Evolutionary conservation across 2,888 invertebrate genomes (phyloP).

Genomic region (Synanthedon myopaeformis): DNA sequence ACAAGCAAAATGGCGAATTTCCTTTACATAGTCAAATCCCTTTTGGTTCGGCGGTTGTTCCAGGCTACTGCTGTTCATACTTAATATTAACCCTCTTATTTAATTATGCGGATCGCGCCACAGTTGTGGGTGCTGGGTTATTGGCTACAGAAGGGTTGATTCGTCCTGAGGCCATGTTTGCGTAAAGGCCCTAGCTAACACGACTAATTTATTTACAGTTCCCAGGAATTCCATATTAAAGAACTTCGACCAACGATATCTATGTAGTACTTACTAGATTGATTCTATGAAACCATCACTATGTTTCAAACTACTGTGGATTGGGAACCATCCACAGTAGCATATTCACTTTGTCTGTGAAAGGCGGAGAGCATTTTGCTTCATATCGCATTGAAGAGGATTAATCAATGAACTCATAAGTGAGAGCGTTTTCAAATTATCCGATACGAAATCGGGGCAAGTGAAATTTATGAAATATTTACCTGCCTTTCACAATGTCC

Average conservation of each 20-base stretch:
- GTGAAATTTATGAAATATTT: no score
- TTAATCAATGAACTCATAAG: no score
- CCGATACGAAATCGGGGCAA: no score
- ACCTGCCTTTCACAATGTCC: no score
- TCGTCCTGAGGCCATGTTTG: slow-evolving; percentile 36
- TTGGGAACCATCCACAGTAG: no score
- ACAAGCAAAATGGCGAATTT: slow-evolving; percentile 27
- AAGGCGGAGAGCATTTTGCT: no score
- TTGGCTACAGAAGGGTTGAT: slow-evolving; percentile 33
- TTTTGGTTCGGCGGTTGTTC: slow-evolving; percentile 32
- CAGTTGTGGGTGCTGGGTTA: slow-evolving; percentile 18
- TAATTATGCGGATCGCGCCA: slow-evolving; percentile 58
- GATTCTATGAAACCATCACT: no score
- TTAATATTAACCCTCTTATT: slow-evolving; percentile 56
- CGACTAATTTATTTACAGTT: slow-evolving; percentile 47
- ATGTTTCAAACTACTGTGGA: no score
- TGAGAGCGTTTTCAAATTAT: no score
- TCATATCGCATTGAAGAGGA: no score
- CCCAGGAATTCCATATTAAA: slow-evolving; percentile 23
- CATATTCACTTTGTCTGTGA: no score
- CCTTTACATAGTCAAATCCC: slow-evolving; percentile 35
- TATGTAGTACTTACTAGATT: no score
- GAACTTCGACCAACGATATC: slow-evolving; percentile 9
- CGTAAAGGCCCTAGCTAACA: slow-evolving; percentile 40
- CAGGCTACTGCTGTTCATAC: slow-evolving; percentile 57